phyloP scores from a whole-genome alignment of 2,113 vertebrate genomes.

The Phalacrocorax carbo region DNA sequence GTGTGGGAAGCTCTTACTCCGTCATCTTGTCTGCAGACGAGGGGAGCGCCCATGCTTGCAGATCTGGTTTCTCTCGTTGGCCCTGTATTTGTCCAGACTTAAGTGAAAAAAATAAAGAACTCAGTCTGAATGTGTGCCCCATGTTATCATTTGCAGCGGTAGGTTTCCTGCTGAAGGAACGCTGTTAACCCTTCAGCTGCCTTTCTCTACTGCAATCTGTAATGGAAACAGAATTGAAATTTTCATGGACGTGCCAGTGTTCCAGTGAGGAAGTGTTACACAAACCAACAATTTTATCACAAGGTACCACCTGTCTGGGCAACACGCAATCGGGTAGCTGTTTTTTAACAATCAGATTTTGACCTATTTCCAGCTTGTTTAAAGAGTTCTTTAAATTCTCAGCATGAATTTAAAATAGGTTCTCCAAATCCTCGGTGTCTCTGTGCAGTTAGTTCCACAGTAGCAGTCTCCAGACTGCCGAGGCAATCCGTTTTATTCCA shows the following conservation, averaged over 20 bases:
- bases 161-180: not conserved
- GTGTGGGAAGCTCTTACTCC: not conserved
- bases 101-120: not conserved
- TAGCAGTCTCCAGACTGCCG: not conserved
- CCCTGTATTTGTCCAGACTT: not conserved
- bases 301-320: not conserved
- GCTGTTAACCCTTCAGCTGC: not conserved
- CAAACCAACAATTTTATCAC: not conserved
- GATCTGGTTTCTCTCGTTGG: not conserved
- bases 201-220: not conserved
- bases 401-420: not conserved
- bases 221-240: not conserved
- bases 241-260: not conserved
- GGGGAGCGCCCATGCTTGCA: not conserved
- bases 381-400: not conserved
- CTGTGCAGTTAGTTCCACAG: not conserved
- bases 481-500: not conserved
- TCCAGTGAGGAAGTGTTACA: not conserved
- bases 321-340: not conserved
- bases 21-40: accelerated
- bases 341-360: not conserved
- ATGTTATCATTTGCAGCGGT: not conserved
- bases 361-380: not conserved
- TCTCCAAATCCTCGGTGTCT: not conserved
- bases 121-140: not conserved